These are phyloP conservation scores for Cephus pulcher DNA, from an alignment of 2,888 invertebrate species.

Conservation along the genomic window DNA sequence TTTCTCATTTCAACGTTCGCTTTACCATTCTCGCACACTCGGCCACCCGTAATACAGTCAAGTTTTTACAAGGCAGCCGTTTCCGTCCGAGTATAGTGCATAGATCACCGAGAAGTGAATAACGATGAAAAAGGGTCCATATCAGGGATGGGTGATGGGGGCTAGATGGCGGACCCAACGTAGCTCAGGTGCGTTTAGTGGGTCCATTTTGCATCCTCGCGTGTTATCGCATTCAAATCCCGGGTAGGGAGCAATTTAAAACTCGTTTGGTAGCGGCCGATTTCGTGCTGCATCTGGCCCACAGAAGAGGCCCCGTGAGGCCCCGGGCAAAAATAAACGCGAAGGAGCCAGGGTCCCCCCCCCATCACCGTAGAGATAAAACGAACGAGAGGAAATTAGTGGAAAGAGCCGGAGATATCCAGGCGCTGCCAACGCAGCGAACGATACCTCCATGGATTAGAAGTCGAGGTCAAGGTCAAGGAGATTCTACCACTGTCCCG, in stretches of 20 bases:
- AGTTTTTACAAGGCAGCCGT: too few species aligned
- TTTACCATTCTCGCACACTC: too few species aligned
- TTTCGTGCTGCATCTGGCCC: conserved; percentile 49
- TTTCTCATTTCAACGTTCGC: too few species aligned
- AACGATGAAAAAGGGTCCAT: too few species aligned
- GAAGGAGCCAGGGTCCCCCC: neutral
- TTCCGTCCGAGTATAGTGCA: too few species aligned
- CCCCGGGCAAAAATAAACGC: conserved; percentile 28
- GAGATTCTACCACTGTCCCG: too few species aligned
- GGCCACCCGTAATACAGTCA: too few species aligned
- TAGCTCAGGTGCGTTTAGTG: conserved; percentile 35
- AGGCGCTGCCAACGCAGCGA: too few species aligned
- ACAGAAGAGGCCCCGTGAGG: conserved; percentile 20
- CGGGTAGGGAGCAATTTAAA: conserved; percentile 50
- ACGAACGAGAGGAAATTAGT: neutral
- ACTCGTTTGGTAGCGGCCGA: conserved; percentile 49
- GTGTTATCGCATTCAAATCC: conserved; percentile 48
- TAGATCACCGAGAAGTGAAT: too few species aligned
- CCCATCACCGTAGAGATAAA: too few species aligned
- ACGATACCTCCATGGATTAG: too few species aligned
- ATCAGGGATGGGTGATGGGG: neutral
- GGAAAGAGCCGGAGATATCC: neutral
- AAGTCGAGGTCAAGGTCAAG: too few species aligned
- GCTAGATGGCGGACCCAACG: neutral
- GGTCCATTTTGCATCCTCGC: conserved; percentile 31